Evolutionary conservation across 2,888 invertebrate species (phyloP), one percentile per base, ranked within the genome.

Genomic region (Diabrotica balteata): DNA sequence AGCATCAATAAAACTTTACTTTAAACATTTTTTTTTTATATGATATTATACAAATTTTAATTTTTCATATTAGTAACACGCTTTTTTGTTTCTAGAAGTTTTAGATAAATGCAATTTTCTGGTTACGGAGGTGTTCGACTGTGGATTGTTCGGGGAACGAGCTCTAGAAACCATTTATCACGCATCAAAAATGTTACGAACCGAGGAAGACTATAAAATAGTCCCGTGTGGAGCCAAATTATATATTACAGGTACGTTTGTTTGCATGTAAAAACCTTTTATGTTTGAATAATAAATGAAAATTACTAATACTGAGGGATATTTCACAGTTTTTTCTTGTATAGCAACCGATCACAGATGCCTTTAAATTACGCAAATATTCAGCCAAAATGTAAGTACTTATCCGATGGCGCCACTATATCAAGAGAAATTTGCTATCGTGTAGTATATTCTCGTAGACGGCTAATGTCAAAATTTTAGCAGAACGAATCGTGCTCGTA

Each of bases 41-140:
- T 17, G 1, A 17, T n/a, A 17, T 1, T 17, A 17, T 17, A 17
- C 17, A 53, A 8, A 9, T 7, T 10, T 53, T 6, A 8, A 53
- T 10, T 53, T 60, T n/a, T 45, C 9, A 45, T 8, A 2, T 17
- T 17, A 32, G 5, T 32, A 32, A 32, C 32, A 32, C 32, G 4
- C 32, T 32, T 32, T 49, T 50, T 58, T 53, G 42, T 71, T n/a
- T 67, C 43, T 49, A 68, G 71, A 66, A 55, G 58, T 69, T 8
- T 67, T 54, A 53, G 66, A 62, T 55, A 69, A 72, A 55, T 76
- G 72, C 22, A 87, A 90, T 63, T 80, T 93, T 54, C 81, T 94
- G 62, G 86, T 94, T 0, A 93, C 92, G 4, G 94, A 95, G 84
- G 89, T 90, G 71, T 91, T 94, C 84, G 94, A 94, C 85, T 90